Percentiles rank a stretch among this genome's conserved stretches.
phyloP scores from a whole-genome alignment of 2,797 vertebrate genomes.

The Enteromius anoplus region DNA sequence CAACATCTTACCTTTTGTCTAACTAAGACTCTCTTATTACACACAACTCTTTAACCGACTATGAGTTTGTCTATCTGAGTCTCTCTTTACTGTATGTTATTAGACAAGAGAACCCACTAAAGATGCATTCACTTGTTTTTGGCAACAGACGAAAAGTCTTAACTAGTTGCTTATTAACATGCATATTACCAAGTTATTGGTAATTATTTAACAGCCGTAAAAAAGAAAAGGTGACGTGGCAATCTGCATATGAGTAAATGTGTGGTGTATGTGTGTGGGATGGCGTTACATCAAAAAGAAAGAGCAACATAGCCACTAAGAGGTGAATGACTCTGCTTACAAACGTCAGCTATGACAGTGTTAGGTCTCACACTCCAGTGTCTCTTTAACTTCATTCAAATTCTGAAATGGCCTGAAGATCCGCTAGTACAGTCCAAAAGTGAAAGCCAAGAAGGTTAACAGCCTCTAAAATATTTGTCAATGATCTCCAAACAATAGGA shows the following conservation, averaged over 20 bases:
- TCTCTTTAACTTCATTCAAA: neutral
- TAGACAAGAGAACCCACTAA: neutral
- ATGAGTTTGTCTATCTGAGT: neutral
- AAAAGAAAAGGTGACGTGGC: neutral
- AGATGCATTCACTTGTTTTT: neutral
- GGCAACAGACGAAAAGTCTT: neutral
- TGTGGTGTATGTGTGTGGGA: slow-evolving; percentile 1
- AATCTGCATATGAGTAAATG: neutral
- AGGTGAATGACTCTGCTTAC: slow-evolving; percentile 1
- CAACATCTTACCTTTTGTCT: neutral
- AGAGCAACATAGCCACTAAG: slow-evolving; percentile 3
- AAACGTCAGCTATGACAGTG: neutral
- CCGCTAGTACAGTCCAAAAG: neutral
- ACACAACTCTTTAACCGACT: neutral
- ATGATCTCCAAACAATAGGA: slow-evolving; percentile 60
- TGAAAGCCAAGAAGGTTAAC: neutral
- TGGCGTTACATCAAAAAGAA: slow-evolving; percentile 1
- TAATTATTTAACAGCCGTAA: neutral
- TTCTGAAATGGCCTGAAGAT: neutral
- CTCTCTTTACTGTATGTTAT: neutral
- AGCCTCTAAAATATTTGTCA: neutral
- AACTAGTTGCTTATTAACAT: neutral
- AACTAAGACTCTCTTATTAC: neutral
- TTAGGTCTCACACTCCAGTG: neutral
- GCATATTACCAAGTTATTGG: neutral